phyloP scores from a whole-genome alignment of 2,113 vertebrate genomes.

The Strix aluco region DNA sequence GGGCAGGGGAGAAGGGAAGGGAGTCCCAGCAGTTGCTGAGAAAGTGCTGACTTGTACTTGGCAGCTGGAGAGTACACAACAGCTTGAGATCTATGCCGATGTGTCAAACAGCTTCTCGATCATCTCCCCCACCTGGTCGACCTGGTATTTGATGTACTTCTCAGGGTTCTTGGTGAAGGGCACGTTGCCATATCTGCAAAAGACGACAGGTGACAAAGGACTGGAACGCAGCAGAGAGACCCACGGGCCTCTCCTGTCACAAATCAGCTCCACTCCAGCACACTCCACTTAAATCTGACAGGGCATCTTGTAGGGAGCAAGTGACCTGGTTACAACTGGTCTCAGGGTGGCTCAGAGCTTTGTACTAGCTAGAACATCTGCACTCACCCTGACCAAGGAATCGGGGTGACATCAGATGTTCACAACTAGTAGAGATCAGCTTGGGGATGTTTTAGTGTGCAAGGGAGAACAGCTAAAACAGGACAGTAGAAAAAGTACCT shows the following conservation, averaged over 20 bases:
- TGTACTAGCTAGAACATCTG: not conserved
- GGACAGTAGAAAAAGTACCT: not conserved
- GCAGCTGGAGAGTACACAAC: not conserved
- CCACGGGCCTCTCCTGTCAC: not conserved
- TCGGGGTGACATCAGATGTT: not conserved
- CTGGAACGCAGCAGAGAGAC: not conserved
- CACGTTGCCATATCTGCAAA: slow-evolving; percentile 85
- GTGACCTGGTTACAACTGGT: not conserved
- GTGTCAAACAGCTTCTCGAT: slow-evolving; percentile 96
- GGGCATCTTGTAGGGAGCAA: not conserved
- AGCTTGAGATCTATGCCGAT: slow-evolving; percentile 79
- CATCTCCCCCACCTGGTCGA: slow-evolving; percentile 96
- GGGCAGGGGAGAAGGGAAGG: slow-evolving; percentile 14
- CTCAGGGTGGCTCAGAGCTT: not conserved
- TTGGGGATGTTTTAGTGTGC: not conserved
- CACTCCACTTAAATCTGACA: not conserved
- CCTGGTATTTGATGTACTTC: slow-evolving; percentile 94
- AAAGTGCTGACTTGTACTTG: not conserved
- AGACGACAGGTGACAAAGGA: not conserved
- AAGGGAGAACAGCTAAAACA: not conserved
- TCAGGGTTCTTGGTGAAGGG: slow-evolving; percentile 96
- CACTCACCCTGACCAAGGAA: not conserved
- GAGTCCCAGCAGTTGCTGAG: not conserved
- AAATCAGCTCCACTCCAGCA: not conserved
- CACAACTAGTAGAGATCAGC: not conserved